Evolutionary conservation across 2,113 vertebrate genomes (phyloP), one percentile per base, ranked within the genome.

Genomic region (Picathartes gymnocephalus): DNA sequence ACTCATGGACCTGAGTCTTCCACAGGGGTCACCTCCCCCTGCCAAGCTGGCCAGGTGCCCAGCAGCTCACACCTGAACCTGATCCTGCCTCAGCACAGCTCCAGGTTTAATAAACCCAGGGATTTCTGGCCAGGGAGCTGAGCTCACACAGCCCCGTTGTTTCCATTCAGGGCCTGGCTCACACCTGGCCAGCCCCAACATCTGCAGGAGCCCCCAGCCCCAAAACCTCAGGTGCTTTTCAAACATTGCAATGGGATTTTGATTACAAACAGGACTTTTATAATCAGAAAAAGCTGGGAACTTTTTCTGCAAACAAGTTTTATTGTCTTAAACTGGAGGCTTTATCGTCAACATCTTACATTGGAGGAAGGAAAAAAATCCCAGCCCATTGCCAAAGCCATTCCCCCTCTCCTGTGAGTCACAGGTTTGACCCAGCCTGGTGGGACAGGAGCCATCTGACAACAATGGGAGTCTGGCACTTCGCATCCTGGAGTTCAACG

Each of bases 381-480:
- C 31, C 15, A 69, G 5, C 0, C 2, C 1, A 0, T 20, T 57
- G 24, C 68, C 92, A 82, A 88, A 86, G 64, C 1, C 16, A 66
- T 86, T 78, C 64, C 77, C 56, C 39, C 30, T 73, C 6, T 45
- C 33, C 74, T 1, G 2, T 73, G 90, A 91, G 74, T 82, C 90
- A 79, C 81, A 51, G 24, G 42, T 62, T 91, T 91, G 91, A 79
- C 71, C 80, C 83, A 68, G 71, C 62, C 60, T 24, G 76, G 77
- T 88, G 87, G 92, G 90, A 61, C 73, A 40, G 0, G 31, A 90
- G 94, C 94, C 95, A 83, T 91, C 62, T 87, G 94, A 97, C 88
- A 93, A 95, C 90, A 94, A 90, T 53, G 78, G 93, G 54, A 69
- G 64, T 33, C 39, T 90, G 93, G 68, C 82, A 74, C 50, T 62